Conservation (phyloP, 2,888 invertebrate genomes). For the Cephus spinipes region DNA sequence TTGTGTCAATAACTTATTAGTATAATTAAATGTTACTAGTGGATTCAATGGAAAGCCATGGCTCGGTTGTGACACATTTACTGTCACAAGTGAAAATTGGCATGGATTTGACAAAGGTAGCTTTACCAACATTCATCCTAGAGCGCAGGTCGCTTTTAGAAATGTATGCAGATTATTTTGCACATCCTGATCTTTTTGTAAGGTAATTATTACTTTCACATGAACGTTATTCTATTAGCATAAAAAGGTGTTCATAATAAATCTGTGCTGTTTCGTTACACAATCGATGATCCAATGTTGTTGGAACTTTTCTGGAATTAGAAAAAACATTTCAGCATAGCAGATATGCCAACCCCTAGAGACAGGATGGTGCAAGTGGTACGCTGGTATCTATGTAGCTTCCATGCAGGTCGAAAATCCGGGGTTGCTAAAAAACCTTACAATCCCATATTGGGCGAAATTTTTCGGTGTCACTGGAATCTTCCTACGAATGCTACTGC, state of each 20-base stretch:
- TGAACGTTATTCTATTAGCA: neutral
- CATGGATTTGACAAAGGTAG: constrained; percentile 99
- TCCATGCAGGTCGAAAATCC: constrained; percentile 97
- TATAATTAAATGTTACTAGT: constrained; percentile 64
- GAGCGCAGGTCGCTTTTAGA: constrained; percentile 97
- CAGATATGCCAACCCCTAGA: constrained; percentile 85
- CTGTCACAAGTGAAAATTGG: constrained; percentile 98
- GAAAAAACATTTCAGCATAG: constrained; percentile 75
- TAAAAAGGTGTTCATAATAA: too few species aligned
- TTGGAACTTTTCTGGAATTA: constrained; percentile 6
- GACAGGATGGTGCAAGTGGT: constrained; percentile 96
- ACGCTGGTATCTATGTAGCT: constrained; percentile 97
- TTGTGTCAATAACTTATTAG: neutral
- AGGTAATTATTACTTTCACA: constrained; percentile 71
- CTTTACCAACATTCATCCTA: constrained; percentile 97
- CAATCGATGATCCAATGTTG: neutral
- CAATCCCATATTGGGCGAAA: constrained; percentile 97
- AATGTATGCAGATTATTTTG: constrained; percentile 99
- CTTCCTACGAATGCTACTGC: constrained; percentile 64
- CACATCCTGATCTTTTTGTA: constrained; percentile 97
- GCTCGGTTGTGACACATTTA: constrained; percentile 96
- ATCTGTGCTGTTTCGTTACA: neutral
- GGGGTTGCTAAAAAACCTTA: constrained; percentile 99
- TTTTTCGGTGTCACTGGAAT: constrained; percentile 92
- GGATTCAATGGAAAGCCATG: constrained; percentile 94